Conservation (phyloP, 2,888 invertebrate genomes). For the Loripinus fragilis region DNA sequence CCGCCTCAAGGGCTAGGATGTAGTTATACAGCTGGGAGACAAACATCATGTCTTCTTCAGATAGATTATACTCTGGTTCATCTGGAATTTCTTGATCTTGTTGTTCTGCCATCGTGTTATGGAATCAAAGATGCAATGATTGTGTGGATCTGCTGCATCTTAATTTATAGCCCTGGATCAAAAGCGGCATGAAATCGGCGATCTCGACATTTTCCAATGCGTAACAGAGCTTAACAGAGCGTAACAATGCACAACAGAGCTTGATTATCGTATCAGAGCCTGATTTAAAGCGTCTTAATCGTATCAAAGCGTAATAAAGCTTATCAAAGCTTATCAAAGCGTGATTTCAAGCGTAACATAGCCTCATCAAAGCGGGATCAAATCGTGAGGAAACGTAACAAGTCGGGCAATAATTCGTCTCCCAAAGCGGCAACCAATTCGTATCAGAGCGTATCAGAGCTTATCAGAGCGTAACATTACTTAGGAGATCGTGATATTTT, state of each 20-base stretch:
- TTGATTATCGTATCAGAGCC: constrained; percentile 4
- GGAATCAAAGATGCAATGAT: constrained; percentile 7
- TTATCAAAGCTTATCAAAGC: constrained; percentile 1
- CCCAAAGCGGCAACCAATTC: constrained; percentile 8
- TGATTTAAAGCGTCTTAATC: constrained; percentile 14
- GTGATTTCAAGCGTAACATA: constrained; percentile 2
- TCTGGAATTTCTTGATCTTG: constrained; percentile 8
- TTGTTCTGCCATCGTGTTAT: constrained; percentile 17
- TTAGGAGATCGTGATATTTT: constrained; percentile 6
- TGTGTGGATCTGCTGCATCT: background rate
- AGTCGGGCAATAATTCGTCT: constrained; percentile 1
- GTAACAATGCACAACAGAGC: constrained; percentile 4
- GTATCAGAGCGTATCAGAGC: background rate
- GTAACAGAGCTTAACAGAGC: constrained; percentile 1
- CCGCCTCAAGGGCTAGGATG: constrained; percentile 28
- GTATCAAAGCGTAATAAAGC: constrained; percentile 14
- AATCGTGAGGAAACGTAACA: constrained; percentile 1
- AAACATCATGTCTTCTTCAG: constrained; percentile 33
- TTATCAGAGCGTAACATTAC: constrained; percentile 6
- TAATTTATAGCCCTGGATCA: background rate
- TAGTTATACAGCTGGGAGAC: constrained; percentile 30
- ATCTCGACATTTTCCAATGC: background rate
- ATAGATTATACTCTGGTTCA: constrained; percentile 19
- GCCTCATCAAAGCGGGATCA: constrained; percentile 5
- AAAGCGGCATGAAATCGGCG: constrained; percentile 10